A percentile compares a stretch with the other conserved stretches of the same genome.
Evolutionary conservation across 2,113 vertebrate genomes (phyloP).

Genomic region (Tonatia bakeri): DNA sequence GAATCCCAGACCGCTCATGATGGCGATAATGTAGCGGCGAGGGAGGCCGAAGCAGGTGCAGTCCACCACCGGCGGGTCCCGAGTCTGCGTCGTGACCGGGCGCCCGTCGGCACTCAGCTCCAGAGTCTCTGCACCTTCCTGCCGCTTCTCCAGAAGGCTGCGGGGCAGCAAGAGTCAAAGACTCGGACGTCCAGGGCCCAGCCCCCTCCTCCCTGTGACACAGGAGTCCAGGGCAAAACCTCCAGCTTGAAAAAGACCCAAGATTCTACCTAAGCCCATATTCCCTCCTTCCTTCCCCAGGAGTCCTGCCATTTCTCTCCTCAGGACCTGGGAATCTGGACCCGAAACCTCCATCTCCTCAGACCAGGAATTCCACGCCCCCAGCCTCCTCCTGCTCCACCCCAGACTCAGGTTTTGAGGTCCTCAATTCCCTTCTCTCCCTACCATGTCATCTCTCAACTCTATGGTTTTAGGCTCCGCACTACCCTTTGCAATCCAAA

Average conservation of each 20-base stretch:
- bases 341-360: background rate
- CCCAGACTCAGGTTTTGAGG: background rate
- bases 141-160: conserved; percentile 89
- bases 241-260: background rate
- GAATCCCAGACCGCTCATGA: conserved; percentile 93
- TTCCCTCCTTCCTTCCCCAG: background rate
- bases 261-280: background rate
- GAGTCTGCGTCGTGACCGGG: conserved; percentile 73
- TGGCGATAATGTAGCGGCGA: conserved; percentile 93
- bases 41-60: conserved; percentile 93
- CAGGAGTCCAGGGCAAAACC: background rate
- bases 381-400: background rate
- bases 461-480: background rate
- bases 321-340: background rate
- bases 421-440: conserved; percentile 30
- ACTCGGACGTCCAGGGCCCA: background rate
- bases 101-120: conserved; percentile 87
- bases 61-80: conserved; percentile 88
- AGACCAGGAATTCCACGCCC: background rate
- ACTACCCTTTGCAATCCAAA: background rate
- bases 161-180: background rate
- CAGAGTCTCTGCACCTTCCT: conserved; percentile 89
- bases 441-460: conserved; percentile 63
- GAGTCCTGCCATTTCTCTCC: background rate
- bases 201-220: background rate